A percentile compares a stretch with the other conserved stretches of the same genome.
phyloP scores from a whole-genome alignment of 2,888 invertebrate genomes.

The Harpalus rufipes region DNA sequence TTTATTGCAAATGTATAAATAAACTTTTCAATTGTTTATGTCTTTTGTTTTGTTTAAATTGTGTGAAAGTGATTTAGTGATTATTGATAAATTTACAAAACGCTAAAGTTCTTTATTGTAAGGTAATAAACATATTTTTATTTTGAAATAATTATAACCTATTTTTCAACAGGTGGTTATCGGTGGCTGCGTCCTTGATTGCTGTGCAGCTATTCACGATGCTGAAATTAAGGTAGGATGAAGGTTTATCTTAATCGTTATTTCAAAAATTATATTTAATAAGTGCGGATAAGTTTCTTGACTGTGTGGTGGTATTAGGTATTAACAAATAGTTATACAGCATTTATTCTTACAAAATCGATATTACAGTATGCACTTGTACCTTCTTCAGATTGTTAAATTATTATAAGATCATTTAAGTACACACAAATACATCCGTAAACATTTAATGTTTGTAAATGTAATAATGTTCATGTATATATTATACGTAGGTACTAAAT shows the following conservation, averaged over 20 bases:
- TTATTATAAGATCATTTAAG: too few relatives aligned
- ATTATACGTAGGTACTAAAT: too few relatives aligned
- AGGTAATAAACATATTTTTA: background rate
- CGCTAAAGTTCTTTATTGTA: background rate
- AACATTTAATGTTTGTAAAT: too few relatives aligned
- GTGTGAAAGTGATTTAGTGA: background rate
- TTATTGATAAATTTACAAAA: too few relatives aligned
- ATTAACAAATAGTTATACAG: background rate
- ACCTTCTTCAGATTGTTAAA: too few relatives aligned
- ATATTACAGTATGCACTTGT: too few relatives aligned
- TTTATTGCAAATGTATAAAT: background rate
- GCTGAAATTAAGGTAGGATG: constrained; percentile 83
- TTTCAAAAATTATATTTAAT: background rate
- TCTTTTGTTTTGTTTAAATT: background rate
- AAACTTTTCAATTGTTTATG: background rate
- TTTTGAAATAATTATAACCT: background rate
- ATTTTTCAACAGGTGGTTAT: constrained; percentile 81
- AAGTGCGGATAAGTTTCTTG: too few relatives aligned
- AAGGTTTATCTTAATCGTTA: background rate
- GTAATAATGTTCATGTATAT: too few relatives aligned
- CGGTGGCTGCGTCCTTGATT: constrained; percentile 89
- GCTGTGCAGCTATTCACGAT: constrained; percentile 83
- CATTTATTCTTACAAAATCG: too few relatives aligned
- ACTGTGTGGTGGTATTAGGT: background rate
- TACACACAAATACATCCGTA: too few relatives aligned